Evolutionary conservation across 2,888 invertebrate species (phyloP).

Genomic region (Beris chalybata): DNA sequence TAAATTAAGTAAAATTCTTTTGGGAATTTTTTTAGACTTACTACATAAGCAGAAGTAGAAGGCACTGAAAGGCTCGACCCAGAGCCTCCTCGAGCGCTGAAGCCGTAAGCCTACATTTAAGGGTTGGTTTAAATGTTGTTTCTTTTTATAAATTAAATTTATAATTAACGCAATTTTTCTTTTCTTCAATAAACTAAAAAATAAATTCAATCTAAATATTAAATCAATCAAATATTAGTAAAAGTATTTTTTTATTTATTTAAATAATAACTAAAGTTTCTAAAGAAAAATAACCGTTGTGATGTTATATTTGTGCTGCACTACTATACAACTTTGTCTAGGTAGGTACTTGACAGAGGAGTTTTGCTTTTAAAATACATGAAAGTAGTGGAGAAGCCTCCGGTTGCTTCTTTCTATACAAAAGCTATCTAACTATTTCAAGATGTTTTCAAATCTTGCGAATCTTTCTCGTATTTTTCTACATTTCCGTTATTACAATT

Average conservation of each 20-base stretch:
- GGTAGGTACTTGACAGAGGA: too few relatives aligned
- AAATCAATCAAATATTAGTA: background rate
- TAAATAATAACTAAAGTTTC: background rate
- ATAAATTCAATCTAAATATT: constrained; percentile 6
- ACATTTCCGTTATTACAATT: too few relatives aligned
- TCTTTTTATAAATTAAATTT: constrained; percentile 14
- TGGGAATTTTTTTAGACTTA: constrained; percentile 59
- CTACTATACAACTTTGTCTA: background rate
- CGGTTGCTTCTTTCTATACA: background rate
- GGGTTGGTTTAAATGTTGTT: constrained; percentile 24
- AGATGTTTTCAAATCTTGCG: too few relatives aligned
- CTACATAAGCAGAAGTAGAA: constrained; percentile 70
- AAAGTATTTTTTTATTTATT: background rate
- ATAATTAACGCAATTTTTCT: constrained; percentile 28
- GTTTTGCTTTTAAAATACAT: background rate
- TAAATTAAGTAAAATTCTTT: background rate
- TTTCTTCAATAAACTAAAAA: constrained; percentile 22
- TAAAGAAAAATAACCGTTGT: constrained; percentile 4
- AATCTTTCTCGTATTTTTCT: too few relatives aligned
- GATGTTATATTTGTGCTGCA: background rate
- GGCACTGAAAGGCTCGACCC: constrained; percentile 85
- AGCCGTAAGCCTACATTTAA: constrained; percentile 62
- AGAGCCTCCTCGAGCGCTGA: constrained; percentile 68
- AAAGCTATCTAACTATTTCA: too few relatives aligned
- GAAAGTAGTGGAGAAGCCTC: background rate